phyloP scores from a whole-genome alignment of 2,888 invertebrate species.

The Lampropteryx suffumata region DNA sequence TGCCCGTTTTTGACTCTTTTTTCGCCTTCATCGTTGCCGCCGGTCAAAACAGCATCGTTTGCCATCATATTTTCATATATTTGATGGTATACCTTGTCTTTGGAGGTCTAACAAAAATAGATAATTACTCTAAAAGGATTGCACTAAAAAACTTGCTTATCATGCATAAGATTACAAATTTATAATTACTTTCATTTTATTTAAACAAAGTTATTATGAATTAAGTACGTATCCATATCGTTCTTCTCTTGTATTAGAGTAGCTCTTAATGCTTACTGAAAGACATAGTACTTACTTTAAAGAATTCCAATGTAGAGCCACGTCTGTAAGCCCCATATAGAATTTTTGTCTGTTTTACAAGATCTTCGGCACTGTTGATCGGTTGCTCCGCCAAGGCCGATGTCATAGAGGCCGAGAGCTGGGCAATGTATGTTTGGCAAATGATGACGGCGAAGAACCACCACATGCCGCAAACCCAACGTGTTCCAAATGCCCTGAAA shows the following conservation, averaged over 20 bases:
- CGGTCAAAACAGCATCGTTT: slow-evolving; percentile 89
- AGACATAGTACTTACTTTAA: slow-evolving; percentile 70
- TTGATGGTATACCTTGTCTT: slow-evolving; percentile 91
- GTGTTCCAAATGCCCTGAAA: slow-evolving; percentile 91
- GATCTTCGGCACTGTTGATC: slow-evolving; percentile 94
- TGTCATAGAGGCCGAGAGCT: slow-evolving; percentile 95
- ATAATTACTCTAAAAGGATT: not conserved
- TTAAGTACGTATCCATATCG: no score
- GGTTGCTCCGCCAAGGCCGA: slow-evolving; percentile 92
- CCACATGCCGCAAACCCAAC: slow-evolving; percentile 95
- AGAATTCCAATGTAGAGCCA: slow-evolving; percentile 95
- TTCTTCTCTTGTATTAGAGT: no score
- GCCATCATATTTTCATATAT: slow-evolving; percentile 96
- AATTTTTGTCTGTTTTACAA: slow-evolving; percentile 95
- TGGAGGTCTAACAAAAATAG: slow-evolving; percentile 80
- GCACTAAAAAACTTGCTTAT: no score
- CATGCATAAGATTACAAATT: no score
- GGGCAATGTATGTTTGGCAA: slow-evolving; percentile 96
- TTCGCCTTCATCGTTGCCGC: slow-evolving; percentile 92
- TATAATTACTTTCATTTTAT: no score
- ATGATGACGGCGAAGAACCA: slow-evolving; percentile 97
- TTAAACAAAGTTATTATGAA: no score
- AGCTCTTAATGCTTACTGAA: no score
- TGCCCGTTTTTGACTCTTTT: slow-evolving; percentile 85
- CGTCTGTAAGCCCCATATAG: slow-evolving; percentile 93